Conservation (phyloP, 1,140 invertebrate species). For the Luehdorfia chinensis region DNA sequence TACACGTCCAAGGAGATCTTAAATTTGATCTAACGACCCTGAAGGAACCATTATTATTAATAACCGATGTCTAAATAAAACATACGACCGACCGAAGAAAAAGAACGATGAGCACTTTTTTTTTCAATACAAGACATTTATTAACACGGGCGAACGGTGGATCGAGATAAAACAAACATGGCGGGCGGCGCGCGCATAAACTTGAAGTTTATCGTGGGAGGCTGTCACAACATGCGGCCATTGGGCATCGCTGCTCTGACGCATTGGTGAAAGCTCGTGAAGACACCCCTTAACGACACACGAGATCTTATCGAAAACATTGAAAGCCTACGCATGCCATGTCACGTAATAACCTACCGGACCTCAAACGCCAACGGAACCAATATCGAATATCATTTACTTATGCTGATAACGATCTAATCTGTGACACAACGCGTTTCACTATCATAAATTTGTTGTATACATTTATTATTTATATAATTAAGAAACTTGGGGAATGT, state of each 20-base stretch:
- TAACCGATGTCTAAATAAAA: constrained; percentile 75
- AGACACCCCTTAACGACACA: constrained; percentile 53
- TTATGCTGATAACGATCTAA: constrained; percentile 33
- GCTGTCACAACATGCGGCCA: constrained; percentile 71
- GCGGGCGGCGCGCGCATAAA: constrained; percentile 70
- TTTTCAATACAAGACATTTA: constrained; percentile 71
- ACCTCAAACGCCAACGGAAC: constrained; percentile 20
- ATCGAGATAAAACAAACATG: constrained; percentile 75
- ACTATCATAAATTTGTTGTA: constrained; percentile 13
- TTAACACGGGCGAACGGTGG: constrained; percentile 63
- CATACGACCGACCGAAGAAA: constrained; percentile 55
- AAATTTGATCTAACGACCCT: constrained; percentile 70
- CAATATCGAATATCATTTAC: constrained; percentile 34
- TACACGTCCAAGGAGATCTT: constrained; percentile 59
- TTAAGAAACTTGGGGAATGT: too few species aligned
- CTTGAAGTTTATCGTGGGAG: constrained; percentile 70
- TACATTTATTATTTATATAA: too few species aligned
- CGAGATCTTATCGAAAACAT: constrained; percentile 56
- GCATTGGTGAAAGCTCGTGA: constrained; percentile 65
- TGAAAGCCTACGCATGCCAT: constrained; percentile 62
- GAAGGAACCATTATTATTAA: constrained; percentile 73
- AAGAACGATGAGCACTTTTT: constrained; percentile 48
- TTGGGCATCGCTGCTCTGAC: constrained; percentile 44
- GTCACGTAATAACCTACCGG: constrained; percentile 22
- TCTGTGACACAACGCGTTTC: background rate